Base-by-base conservation (phyloP, 2,113 vertebrate genomes). In the Willisornis vidua region DNA sequence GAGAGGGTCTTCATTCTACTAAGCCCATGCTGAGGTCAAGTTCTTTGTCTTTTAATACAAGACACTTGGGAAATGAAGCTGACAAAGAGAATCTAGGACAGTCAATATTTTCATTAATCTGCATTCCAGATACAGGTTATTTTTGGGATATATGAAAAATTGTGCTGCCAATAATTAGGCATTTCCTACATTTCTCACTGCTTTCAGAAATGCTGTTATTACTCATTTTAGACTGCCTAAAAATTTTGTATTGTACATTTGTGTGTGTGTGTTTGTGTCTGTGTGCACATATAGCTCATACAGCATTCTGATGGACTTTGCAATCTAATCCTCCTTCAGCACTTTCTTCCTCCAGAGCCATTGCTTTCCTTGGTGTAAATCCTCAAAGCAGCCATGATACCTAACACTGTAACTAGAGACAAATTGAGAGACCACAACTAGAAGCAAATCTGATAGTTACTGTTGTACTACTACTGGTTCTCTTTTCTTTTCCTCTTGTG, bases 101-200 rank as follows among this genome's bases (percentile, higher is more conserved):
- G 68, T 48, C 54, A 87, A 3, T 76, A 54, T 80, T 91, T 93
- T 25, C 28, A 68, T 49, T 62, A 67, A 62, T 45, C 23, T 9
- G 23, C 18, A n/a, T 78, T 86, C 48, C 58, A 59, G 66, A 19
- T 9, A 66, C 15, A 63, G 49, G 12, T 31, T 85, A 61, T 61
- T 5, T 5, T 3, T 3, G 22, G n/a, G 6, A 48, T 55, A 61
- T 70, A 35, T 0, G 0, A 77, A 88, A 41, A 51, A 65, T 6
- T 70, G 25, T 14, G 25, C 7, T 77, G 28, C 28, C 54, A 35
- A 83, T 52, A 89, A 57, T 37, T 31, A 58, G 66, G 24, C n/a
- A 63, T 71, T 91, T 85, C 37, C 28, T 58, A 33, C 43, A n/a
- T 75, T n/a, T 62, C 31, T 75, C 49, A 46, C n/a, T 48, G 37